phyloP scores from a whole-genome alignment of 2,113 vertebrate genomes.

The Ophthalmolycus amberensis region DNA sequence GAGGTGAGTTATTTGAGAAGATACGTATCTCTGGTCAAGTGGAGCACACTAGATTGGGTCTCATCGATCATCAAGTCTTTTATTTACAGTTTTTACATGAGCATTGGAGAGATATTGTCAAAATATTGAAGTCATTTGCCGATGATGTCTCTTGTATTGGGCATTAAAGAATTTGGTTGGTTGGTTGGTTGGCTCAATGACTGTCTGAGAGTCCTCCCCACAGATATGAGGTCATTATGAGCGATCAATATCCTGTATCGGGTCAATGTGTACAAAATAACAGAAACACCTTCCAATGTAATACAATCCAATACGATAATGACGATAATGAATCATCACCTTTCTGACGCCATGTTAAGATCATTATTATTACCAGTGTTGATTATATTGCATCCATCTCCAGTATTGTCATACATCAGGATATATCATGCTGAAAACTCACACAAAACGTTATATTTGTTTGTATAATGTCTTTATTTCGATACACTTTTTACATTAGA shows the following conservation, averaged over 20 bases:
- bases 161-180: background rate
- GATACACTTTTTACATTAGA: background rate
- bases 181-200: background rate
- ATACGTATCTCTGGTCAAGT: background rate
- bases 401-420: background rate
- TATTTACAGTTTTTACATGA: conserved; percentile 14
- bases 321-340: background rate
- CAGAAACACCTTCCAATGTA: background rate
- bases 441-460: background rate
- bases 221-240: background rate
- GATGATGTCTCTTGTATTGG: background rate
- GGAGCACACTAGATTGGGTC: background rate
- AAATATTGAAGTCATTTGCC: background rate
- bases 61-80: conserved; percentile 2
- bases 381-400: background rate
- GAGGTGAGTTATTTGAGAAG: conserved; percentile 38
- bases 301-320: background rate
- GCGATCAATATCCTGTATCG: background rate
- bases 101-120: background rate
- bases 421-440: background rate
- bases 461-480: background rate
- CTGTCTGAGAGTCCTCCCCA: background rate
- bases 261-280: conserved; percentile 1
- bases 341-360: background rate
- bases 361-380: background rate